Conservation (phyloP, 2,797 vertebrate species). For the Leptatherina wallacei region DNA sequence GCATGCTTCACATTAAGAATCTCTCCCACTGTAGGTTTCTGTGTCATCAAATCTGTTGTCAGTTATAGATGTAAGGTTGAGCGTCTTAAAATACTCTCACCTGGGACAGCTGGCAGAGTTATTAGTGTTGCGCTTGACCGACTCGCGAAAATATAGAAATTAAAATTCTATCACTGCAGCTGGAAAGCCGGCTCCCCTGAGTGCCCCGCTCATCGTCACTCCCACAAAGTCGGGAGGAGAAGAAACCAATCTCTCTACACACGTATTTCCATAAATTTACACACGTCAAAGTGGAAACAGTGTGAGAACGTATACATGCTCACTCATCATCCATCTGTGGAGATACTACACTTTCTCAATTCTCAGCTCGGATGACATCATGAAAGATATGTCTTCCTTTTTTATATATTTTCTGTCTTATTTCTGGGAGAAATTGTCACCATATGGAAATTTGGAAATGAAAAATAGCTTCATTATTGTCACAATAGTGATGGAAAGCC, state of each 20-base stretch:
- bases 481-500: constrained; percentile 12
- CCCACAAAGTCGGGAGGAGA: constrained; percentile 22
- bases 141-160: constrained; percentile 55
- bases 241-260: constrained; percentile 5
- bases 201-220: constrained; percentile 15
- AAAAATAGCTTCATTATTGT: constrained; percentile 47
- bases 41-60: not conserved
- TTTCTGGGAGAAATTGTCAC: constrained; percentile 26
- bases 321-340: constrained; percentile 2
- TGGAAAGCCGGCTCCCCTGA: constrained; percentile 38
- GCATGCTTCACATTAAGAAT: not conserved
- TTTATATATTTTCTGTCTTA: constrained; percentile 8
- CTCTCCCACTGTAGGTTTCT: not conserved
- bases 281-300: constrained; percentile 11
- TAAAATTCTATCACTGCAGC: constrained; percentile 55
- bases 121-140: constrained; percentile 44
- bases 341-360: not conserved
- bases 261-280: not conserved
- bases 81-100: constrained; percentile 51
- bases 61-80: constrained; percentile 44
- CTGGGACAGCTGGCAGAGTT: constrained; percentile 46
- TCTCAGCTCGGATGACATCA: constrained; percentile 8
- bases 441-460: constrained; percentile 31
- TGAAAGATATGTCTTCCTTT: constrained; percentile 9
- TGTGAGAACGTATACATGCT: not conserved